Conservation (phyloP, 2,797 vertebrate genomes). For the Buceros bicornis region DNA sequence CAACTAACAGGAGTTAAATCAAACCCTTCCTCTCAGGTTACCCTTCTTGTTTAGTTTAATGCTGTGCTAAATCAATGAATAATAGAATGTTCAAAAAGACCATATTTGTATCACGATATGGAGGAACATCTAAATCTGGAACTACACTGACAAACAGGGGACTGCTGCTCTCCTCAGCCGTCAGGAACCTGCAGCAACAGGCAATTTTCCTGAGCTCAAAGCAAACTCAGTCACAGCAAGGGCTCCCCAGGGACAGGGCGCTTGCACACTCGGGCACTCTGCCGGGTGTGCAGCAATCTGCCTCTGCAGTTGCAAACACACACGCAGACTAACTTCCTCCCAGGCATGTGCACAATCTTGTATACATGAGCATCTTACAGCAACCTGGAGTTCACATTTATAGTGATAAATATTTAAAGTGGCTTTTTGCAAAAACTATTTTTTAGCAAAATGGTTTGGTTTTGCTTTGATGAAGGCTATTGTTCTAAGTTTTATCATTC, state of each 20-base stretch:
- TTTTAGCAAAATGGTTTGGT: neutral
- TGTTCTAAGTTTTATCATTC: neutral
- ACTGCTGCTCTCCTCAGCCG: neutral
- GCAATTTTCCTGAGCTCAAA: neutral
- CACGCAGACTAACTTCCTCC: neutral
- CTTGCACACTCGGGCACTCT: fast-evolving
- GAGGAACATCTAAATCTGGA: neutral
- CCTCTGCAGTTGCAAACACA: neutral
- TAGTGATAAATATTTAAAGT: fast-evolving
- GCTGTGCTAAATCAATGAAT: neutral
- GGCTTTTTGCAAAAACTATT: neutral
- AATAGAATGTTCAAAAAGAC: neutral
- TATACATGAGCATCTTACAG: too few relatives aligned
- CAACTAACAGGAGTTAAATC: neutral
- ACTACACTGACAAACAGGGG: fast-evolving
- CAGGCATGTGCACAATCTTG: fast-evolving
- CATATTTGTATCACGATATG: fast-evolving
- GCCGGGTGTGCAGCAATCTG: neutral
- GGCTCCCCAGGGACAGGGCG: fast-evolving
- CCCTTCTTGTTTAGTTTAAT: neutral
- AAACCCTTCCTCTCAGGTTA: neutral
- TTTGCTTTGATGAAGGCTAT: neutral
- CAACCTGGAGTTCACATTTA: neutral
- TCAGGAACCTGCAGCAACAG: neutral
- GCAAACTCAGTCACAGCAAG: neutral